Evolutionary conservation across 2,113 vertebrate species (phyloP), one percentile per base, ranked within the genome.

Genomic region (Archilochus colubris): DNA sequence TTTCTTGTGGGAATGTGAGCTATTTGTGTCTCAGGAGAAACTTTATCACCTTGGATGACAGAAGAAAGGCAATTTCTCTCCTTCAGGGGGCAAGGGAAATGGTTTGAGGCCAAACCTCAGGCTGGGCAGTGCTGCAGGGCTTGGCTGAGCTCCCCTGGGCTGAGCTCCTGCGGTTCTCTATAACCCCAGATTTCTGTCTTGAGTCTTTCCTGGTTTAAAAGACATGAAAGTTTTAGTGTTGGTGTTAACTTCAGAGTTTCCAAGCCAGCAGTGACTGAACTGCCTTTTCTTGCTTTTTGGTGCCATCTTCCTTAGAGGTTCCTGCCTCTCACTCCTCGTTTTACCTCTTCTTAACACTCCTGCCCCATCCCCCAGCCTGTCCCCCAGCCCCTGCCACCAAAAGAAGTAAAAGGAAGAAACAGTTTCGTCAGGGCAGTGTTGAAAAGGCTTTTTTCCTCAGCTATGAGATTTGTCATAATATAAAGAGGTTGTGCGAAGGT

Each of bases 401-500:
- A 17, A 22, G 36, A 25, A 18, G 38, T 46, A 14, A 23, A 55
- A n/a, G 22, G 13, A 54, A 57, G 53, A 76, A 74, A 28, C 16
- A 4, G 9, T 53, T 74, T 10, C 4, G 8, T 11, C 33, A 81
- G 18, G 1, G 4, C 63, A 46, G 22, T 1, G 7, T 1, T 79
- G 30, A 46, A 82, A 88, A 58, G 13, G 12, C 5, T 53, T 68
- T 24, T 5, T 0, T 25, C 62, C 61, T 31, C 40, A 11, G 62
- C 67, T 69, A 50, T 89, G 91, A 48, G 77, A 53, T 74, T 33
- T 84, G 79, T 63, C 82, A 28, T 9, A 30, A 55, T 18, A 40
- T 19, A 74, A 14, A 40, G 87, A 80, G 93, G 82, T 55, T 53
- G 91, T 82, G 84, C 43, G 80, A 91, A 92, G 84, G 84, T 85